Base-by-base conservation (phyloP, 1,140 invertebrate genomes). In the Samia ricini region DNA sequence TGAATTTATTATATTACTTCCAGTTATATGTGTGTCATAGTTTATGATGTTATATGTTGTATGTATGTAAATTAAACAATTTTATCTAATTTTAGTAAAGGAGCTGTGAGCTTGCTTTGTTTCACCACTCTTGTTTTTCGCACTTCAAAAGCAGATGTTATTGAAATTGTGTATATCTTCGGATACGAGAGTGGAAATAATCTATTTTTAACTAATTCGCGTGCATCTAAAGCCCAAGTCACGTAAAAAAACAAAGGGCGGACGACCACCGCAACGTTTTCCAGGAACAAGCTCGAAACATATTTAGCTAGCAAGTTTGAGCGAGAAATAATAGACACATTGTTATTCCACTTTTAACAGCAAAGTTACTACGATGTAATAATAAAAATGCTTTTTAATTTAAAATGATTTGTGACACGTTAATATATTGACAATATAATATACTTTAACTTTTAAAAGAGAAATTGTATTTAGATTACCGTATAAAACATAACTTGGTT, bases 201-300 rank as follows among this genome's bases (percentile, higher is more conserved):
- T 73, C 77, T 79, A 87, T 80, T 80, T 78, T 85, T 83, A 85
- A 73, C 62, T 75, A 84, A 83, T 87, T 85, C 79, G 81, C 78
- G 79, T 85, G 74, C 74, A 76, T 75, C 77, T 78, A 77, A 79
- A 72, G 68, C 63, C 67, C 79, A 61, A 83, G 82, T 85, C 82
- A 85, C 82, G 82, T 83, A 79, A 63, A 71, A 79, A 83, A 87
- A 83, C 84, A 83, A 87, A 84, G 78, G 74, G 66, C 72, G 64
- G 52, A 73, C 79, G 79, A 85, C 84, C 84, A 83, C 82, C 82
- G 78, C 61, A 65, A 72, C 56, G 69, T 68, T 76, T 87, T 87
- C 84, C 68, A 56, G 75, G 84, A 87, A 87, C 70, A 62, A 66
- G 63, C 71, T 68, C 64, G 29, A 42, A 70, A 61, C 69, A 62